Conservation (phyloP, 2,888 invertebrate genomes). For the Argyresthia albistria region DNA sequence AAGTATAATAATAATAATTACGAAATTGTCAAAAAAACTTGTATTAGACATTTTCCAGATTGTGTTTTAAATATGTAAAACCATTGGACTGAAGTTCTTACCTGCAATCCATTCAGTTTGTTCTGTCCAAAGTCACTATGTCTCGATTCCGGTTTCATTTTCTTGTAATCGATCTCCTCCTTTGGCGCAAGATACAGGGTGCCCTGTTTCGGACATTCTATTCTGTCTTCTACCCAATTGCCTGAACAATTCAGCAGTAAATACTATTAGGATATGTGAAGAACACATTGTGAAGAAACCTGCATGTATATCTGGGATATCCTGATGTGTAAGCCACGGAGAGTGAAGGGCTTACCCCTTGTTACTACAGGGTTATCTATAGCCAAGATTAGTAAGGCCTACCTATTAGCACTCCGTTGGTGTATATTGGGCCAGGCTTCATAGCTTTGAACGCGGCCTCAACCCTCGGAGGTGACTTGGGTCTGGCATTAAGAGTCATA, state of each 20-base stretch:
- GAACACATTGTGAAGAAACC: background rate
- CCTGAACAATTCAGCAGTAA: slow-evolving; percentile 21
- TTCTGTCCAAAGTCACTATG: slow-evolving; percentile 46
- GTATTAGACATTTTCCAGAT: too few relatives aligned
- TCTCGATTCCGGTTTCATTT: slow-evolving; percentile 42
- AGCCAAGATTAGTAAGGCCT: slow-evolving; percentile 12
- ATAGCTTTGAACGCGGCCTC: slow-evolving; percentile 40
- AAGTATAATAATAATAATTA: too few relatives aligned
- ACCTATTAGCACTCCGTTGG: slow-evolving; percentile 43
- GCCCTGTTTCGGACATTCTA: slow-evolving; percentile 43
- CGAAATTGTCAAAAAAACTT: too few relatives aligned
- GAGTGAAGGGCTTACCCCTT: background rate
- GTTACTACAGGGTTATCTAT: background rate
- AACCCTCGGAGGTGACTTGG: slow-evolving; percentile 43
- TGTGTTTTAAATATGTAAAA: too few relatives aligned
- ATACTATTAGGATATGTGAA: too few relatives aligned
- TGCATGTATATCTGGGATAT: background rate
- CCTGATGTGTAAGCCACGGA: background rate
- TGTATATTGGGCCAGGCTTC: slow-evolving; percentile 29
- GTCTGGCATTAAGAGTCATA: slow-evolving; percentile 14
- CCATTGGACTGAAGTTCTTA: slow-evolving; percentile 9
- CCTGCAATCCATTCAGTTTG: slow-evolving; percentile 44
- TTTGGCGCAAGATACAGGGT: slow-evolving; percentile 48
- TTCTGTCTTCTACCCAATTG: slow-evolving; percentile 60
- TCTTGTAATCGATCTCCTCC: slow-evolving; percentile 35